Base-by-base conservation (phyloP, 2,797 vertebrate species). In the Philypnodon macrostomus region DNA sequence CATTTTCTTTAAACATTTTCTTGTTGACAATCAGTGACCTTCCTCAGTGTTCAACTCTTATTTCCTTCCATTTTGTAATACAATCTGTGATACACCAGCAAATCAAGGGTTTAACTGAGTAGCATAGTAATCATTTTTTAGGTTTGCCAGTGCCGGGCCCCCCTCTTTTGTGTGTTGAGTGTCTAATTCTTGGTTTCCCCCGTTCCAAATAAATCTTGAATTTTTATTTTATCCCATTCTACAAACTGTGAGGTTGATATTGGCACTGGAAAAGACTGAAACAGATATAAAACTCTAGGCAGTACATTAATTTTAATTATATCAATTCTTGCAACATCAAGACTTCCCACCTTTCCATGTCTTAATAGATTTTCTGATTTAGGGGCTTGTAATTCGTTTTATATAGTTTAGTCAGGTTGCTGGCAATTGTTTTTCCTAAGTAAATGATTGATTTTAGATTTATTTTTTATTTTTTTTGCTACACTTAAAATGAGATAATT, bases 31-130 rank as follows among this genome's bases (percentile, higher is more conserved):
- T 14, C 30, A 46, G n/a, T 35, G 50, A 6, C 2, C 8, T 1
- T 7, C 31, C 7, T 37, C 39, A 11, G 0, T 23, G 11, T 29
- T 44, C 3, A 35, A 2, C 35, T 45, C 40, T n/a, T 12, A 45
- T 44, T 9, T 44, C 51, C 5, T 42, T 53, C 51, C 14, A 53
- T 4, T 23, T 45, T 2, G 40, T 24, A 15, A 2, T 29, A 36
- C 29, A 53, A 0, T 17, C 14, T 9, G 18, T 1, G 11, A 36
- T 19, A 36, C 51, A 54, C 40, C 39, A 42, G n/a, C 29, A 44
- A 2, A 26, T 23, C 21, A 52, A 9, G 4, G 36, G n/a, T 13
- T 27, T 7, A 16, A 30, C 13, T 49, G 48, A 30, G 48, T 26
- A 4, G 18, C 13, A 27, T 42, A 53, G 5, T 23, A 53, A 19